These are phyloP conservation scores for Ypsolopha scabrella DNA, from an alignment of 2,888 invertebrate species.

Conservation along the genomic window DNA sequence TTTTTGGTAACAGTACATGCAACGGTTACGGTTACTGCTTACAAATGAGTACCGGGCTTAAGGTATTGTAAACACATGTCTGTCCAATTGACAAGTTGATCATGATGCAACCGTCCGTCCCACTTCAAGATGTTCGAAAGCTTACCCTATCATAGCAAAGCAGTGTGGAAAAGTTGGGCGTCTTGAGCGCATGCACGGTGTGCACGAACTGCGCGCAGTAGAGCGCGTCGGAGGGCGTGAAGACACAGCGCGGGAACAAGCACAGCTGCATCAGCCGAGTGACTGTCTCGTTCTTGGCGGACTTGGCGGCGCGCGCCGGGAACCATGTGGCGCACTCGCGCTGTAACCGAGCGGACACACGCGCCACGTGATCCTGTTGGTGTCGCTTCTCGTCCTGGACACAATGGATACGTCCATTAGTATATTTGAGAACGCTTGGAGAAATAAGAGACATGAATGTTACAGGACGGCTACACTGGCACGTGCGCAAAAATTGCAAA, in stretches of 20 bases:
- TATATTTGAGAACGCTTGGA: too few relatives aligned
- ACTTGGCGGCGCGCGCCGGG: slow-evolving; percentile 84
- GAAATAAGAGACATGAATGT: too few relatives aligned
- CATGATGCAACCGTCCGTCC: too few relatives aligned
- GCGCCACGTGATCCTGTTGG: slow-evolving; percentile 94
- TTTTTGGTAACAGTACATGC: too few relatives aligned
- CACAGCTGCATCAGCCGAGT: slow-evolving; percentile 97
- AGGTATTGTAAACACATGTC: too few relatives aligned
- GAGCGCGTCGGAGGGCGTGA: slow-evolving; percentile 95
- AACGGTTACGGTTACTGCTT: too few relatives aligned
- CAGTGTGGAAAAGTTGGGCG: slow-evolving; percentile 97
- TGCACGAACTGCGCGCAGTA: slow-evolving; percentile 98
- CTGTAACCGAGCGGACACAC: slow-evolving; percentile 79
- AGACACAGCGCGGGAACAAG: slow-evolving; percentile 96
- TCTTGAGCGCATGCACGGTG: slow-evolving; percentile 93
- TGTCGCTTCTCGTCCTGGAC: slow-evolving; percentile 89
- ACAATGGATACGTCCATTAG: too few relatives aligned
- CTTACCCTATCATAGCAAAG: slow-evolving; percentile 96
- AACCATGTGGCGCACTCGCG: slow-evolving; percentile 91
- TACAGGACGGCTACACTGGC: too few relatives aligned
- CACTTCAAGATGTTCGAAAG: slow-evolving; percentile 8
- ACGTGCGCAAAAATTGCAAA: too few relatives aligned
- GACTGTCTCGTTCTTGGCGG: slow-evolving; percentile 95
- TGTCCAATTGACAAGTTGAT: too few relatives aligned
- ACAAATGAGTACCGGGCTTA: too few relatives aligned